phyloP scores from a whole-genome alignment of 2,113 vertebrate species.

The Procavia capensis region DNA sequence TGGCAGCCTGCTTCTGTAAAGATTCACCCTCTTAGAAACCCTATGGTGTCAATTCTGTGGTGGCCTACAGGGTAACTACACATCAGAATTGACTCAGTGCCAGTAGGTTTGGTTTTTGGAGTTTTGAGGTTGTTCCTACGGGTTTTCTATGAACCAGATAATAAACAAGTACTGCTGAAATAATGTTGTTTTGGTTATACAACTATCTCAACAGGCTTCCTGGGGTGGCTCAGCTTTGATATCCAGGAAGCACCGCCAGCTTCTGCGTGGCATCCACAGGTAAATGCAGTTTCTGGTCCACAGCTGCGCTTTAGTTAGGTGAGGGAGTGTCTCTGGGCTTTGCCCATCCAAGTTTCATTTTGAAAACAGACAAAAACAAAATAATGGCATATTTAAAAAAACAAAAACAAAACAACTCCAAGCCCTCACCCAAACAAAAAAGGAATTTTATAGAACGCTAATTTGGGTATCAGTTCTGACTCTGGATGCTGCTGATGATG shows the following conservation, averaged over 20 bases:
- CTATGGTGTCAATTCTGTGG: no score
- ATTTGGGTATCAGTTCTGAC: neutral
- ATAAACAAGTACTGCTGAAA: slow-evolving; percentile 26
- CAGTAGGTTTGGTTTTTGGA: no score
- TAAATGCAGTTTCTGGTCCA: slow-evolving; percentile 63
- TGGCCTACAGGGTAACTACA: no score
- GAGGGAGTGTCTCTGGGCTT: neutral
- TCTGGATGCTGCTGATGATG: no score
- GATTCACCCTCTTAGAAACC: no score
- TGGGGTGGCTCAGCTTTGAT: slow-evolving; percentile 93
- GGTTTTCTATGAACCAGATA: neutral
- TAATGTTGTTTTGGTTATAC: slow-evolving; percentile 27
- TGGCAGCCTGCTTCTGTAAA: no score
- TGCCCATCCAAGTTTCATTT: neutral
- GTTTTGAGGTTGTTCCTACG: neutral
- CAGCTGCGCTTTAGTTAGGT: neutral
- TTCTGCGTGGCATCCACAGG: slow-evolving; percentile 91
- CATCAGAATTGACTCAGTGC: no score
- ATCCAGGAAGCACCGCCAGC: slow-evolving; percentile 87
- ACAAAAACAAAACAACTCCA: neutral
- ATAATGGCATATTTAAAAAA: no score
- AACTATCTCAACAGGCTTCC: slow-evolving; percentile 88
- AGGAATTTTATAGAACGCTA: neutral
- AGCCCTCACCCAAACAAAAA: neutral
- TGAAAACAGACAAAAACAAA: slow-evolving; percentile 46